Base-by-base conservation (phyloP, 1,140 invertebrate species). In the Lepidurus packardi region DNA sequence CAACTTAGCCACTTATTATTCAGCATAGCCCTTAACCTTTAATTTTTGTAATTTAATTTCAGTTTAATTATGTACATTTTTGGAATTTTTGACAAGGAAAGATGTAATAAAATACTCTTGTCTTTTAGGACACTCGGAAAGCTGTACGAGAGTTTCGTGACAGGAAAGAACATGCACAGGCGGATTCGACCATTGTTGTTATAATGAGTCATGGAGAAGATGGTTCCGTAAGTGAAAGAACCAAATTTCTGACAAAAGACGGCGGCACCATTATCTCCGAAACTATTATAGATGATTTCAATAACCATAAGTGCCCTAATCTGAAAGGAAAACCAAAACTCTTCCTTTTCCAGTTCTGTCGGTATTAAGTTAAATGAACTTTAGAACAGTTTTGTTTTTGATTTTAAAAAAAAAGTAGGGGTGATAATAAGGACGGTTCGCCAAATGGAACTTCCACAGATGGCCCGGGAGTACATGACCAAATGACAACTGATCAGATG, bases 291-390 rank as follows among this genome's bases (percentile, higher is more conserved):
- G 82, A 88, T 11, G 85, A 86, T 80, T 93, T 94, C 82, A 88
- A 88, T 73, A 87, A 89, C 78, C 81, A 84, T 11, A 87, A 87
- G 75, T 90, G 91, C 82, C 86, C 87, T 1, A 77, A 84, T 78
- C 85, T 94, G 43, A 81, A 84, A 0, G 86, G 87, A 65, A 91
- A 93, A 82, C 92, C 92, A 73, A 94, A 94, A 85, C 87, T 93
- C 79, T 92, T 94, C 81, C 89, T 94, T 45, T 92, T 92, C 82
- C 92, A 93, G 84, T 87, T 89, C 73, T 93, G 92, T 84, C 88
- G 91, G 88, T 89, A 82, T 79, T 47, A 47, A 47, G 45, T 10
- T 9, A 25, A 25, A 25, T 25, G 25, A 1, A 1, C n/a, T 53
- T 53, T 78, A 24, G 81, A 77, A 75, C 65, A 44, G 44, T 75